Evolutionary conservation across 2,113 vertebrate genomes (phyloP), one percentile per base, ranked within the genome.

Genomic region (Aegypius monachus): DNA sequence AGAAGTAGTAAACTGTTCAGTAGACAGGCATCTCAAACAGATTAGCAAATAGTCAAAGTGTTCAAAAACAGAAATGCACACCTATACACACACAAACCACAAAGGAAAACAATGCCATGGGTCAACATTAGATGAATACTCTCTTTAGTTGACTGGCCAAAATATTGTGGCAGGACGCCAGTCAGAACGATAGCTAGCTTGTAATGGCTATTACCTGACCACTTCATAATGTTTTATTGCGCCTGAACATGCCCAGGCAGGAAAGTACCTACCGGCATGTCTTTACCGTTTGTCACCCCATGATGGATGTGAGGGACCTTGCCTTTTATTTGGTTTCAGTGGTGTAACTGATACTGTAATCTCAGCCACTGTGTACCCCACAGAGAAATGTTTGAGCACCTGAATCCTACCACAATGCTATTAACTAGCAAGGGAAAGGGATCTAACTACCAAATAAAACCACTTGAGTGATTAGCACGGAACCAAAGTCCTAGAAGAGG

Each of bases 241-340:
- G 74, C 48, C 70, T 95, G 58, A 83, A 65, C 95, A 73, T 86
- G 96, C 27, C 81, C 66, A 90, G 81, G 93, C 96, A 96, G 50
- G 93, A 85, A 93, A 82, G 58, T 40, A 61, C 66, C 84, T 82
- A 25, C 38, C 73, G 85, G 52, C 53, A 29, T 26, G 62, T n/a
- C 81, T 58, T 66, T 90, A 70, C 74, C 45, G 3, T 45, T 68
- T 91, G 84, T 74, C 85, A 82, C 7, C 19, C 66, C 0, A 1
- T 85, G 90, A 96, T 82, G 78, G 74, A 96, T 95, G 71, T 21
- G 43, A 48, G 18, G 70, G 53, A 73, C 31, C 13, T 75, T 66
- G 53, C 84, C 66, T 80, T 87, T 65, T 13, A 4, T 22, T 73
- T 8, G 9, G 34, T 16, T 63, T 77, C 40, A 79, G 61, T 18